These are phyloP conservation scores for Ceyx erithaca DNA, from an alignment of 2,797 vertebrate species.

Conservation along the genomic window DNA sequence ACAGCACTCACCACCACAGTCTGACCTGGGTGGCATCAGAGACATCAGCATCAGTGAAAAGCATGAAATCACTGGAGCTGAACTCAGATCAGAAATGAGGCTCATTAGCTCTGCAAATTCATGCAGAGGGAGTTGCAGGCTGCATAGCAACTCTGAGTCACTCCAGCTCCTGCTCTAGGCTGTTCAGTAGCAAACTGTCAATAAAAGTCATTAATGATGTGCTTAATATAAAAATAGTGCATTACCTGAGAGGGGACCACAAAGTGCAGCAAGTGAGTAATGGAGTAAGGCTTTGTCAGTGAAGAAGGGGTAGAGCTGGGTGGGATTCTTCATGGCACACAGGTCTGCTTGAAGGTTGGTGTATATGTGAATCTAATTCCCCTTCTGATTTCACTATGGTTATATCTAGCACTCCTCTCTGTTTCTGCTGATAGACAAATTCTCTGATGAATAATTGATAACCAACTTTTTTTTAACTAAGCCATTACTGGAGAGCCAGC, in stretches of 20 bases:
- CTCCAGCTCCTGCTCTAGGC: constrained; percentile 29
- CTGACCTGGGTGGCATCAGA: background rate
- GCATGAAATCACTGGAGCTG: background rate
- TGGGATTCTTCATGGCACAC: background rate
- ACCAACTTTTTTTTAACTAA: constrained; percentile 22
- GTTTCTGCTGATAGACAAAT: background rate
- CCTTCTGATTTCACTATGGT: constrained; percentile 19
- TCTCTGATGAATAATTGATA: constrained; percentile 40
- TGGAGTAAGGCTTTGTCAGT: constrained; percentile 14
- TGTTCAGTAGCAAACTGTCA: constrained; percentile 37
- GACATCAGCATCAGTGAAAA: background rate
- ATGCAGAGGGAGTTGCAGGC: background rate
- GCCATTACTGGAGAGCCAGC: constrained; percentile 13
- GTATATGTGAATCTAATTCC: background rate
- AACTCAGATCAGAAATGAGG: background rate
- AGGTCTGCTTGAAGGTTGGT: constrained; percentile 13
- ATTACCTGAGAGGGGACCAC: background rate
- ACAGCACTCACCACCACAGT: background rate
- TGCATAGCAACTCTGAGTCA: constrained; percentile 41
- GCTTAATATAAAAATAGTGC: constrained; percentile 21
- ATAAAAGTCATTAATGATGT: constrained; percentile 29
- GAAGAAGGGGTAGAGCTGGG: constrained; percentile 24
- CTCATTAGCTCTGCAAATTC: constrained; percentile 10
- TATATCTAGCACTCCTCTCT: constrained; percentile 2
- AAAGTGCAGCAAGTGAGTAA: background rate